phyloP scores from a whole-genome alignment of 2,888 invertebrate species.

The Thymelicus lineola region DNA sequence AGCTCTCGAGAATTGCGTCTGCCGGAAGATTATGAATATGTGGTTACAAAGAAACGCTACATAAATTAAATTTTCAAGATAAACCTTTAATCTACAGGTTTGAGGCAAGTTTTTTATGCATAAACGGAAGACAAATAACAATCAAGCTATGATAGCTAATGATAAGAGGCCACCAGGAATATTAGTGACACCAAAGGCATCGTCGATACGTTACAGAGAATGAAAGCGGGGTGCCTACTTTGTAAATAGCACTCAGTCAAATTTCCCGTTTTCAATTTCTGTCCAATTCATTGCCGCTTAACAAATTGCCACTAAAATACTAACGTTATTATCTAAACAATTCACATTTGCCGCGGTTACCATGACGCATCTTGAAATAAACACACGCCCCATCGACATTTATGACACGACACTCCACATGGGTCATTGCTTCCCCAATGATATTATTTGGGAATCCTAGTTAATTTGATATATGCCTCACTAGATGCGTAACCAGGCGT shows the following conservation, averaged over 20 bases:
- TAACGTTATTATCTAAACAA: background rate
- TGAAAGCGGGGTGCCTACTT: too few relatives aligned
- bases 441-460: slow-evolving; percentile 38
- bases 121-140: too few relatives aligned
- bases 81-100: background rate
- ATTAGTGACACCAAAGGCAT: too few relatives aligned
- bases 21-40: slow-evolving; percentile 18
- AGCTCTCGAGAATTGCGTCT: slow-evolving; percentile 19
- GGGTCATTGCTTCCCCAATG: slow-evolving; percentile 33
- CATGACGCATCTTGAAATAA: slow-evolving; percentile 20
- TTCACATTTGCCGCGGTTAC: background rate
- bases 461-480: slow-evolving; percentile 37
- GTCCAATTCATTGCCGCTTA: background rate
- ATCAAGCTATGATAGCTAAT: too few relatives aligned
- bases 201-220: too few relatives aligned
- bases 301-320: background rate
- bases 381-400: slow-evolving; percentile 27
- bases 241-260: too few relatives aligned
- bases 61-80: slow-evolving; percentile 5
- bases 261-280: too few relatives aligned
- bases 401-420: slow-evolving; percentile 32
- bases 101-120: too few relatives aligned
- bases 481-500: slow-evolving; percentile 26
- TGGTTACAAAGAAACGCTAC: slow-evolving; percentile 20
- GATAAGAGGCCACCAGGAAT: too few relatives aligned